Evolutionary conservation across 1,140 invertebrate species (phyloP), one percentile per base, ranked within the genome.

Genomic region (Penaeus indicus): DNA sequence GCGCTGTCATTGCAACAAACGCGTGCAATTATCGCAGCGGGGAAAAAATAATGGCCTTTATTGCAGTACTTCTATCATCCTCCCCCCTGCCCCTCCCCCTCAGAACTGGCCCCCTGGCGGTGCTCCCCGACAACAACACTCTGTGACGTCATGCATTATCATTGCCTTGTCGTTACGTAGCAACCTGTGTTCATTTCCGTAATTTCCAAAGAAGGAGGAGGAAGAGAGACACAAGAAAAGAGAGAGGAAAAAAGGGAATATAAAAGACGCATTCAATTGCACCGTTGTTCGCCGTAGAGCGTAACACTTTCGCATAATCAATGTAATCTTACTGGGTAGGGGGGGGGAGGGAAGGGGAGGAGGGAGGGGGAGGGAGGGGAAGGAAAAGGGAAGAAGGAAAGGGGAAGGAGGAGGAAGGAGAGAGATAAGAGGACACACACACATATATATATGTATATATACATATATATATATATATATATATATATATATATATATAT

Each of bases 71-170:
- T 82, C 54, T 60, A 13, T 82, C 80, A 25, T 5, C 61, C 22
- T 25, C 47, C n/a, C 47, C 63, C 63, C 63, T 3, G 1, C 63
- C 80, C 60, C 80, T 82, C 80, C n/a, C 80, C 60, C 80, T 81
- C 38, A 32, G 32, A 19, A 19, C 21, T 13, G 11, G n/a, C 16
- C 32, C 32, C n/a, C 67, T n/a, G 32, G 32, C 32, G 32, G 67
- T 72, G 13, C 67, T 32, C 67, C 11, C 67, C 32, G 67, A 72
- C 16, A n/a, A 72, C 16, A n/a, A 54, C 54, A 54, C 54, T 54
- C 54, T 13, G 16, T 54, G 54, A 54, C 54, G 54, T 54, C 54
- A 54, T 8, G 54, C 54, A 10, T 54, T 11, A 54, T 54, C 54
- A 16, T 54, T 54, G 54, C 11, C 54, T 54, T 54, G 54, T 7